Conservation (phyloP, 2,113 vertebrate species). For the Bungarus multicinctus region DNA sequence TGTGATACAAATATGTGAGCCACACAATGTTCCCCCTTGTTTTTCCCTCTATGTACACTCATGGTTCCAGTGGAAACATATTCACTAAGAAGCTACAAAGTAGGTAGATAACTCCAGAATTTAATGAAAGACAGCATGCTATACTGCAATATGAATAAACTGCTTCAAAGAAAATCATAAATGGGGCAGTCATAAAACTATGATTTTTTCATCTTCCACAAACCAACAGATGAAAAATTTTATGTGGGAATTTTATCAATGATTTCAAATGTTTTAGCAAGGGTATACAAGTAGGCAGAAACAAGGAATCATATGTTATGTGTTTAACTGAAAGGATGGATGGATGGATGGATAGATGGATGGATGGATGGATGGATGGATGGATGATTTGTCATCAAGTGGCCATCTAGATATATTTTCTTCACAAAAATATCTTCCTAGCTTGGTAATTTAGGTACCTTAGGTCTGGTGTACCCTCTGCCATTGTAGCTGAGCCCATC, state of each 20-base stretch:
- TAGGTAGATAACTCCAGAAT: not conserved
- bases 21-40: not conserved
- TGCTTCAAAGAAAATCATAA: constrained; percentile 6
- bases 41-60: not conserved
- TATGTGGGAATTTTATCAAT: constrained; percentile 2
- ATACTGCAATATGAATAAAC: not conserved
- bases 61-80: constrained; percentile 8
- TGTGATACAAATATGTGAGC: not conserved
- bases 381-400: not conserved
- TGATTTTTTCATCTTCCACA: not conserved
- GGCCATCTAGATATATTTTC: not conserved
- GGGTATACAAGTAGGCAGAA: not conserved
- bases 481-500: not conserved
- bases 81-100: constrained; percentile 1
- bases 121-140: not conserved
- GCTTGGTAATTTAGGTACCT: not conserved
- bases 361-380: not conserved
- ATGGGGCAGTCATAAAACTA: not conserved
- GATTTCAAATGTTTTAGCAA: not conserved
- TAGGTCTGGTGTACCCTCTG: not conserved
- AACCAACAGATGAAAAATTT: not conserved
- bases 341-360: not conserved
- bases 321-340: not conserved
- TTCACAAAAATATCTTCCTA: not conserved
- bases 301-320: not conserved